These are phyloP conservation scores for Portunus trituberculatus DNA, from an alignment of 1,140 invertebrate genomes.

Conservation along the genomic window DNA sequence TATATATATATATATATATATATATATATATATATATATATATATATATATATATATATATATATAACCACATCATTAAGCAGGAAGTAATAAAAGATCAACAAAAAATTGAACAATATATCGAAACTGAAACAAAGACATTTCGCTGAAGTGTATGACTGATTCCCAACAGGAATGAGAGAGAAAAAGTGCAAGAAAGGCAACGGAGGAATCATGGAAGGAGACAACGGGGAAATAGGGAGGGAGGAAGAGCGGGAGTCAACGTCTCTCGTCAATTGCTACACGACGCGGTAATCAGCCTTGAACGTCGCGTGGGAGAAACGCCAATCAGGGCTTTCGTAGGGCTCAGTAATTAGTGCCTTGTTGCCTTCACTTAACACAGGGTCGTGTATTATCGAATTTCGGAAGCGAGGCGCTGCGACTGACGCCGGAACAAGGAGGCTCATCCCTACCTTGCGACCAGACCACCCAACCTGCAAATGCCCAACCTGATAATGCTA, in stretches of 20 bases:
- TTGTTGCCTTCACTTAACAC: slow-evolving; percentile 11
- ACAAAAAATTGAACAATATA: too few species aligned
- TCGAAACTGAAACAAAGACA: too few species aligned
- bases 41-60: too few species aligned
- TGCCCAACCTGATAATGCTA: too few species aligned
- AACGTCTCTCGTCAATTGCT: background rate
- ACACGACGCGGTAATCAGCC: background rate
- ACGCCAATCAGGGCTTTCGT: background rate
- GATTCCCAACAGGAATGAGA: background rate
- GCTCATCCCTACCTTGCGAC: background rate
- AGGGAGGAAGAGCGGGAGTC: background rate
- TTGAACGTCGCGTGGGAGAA: background rate
- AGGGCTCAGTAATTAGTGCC: background rate
- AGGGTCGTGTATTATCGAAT: background rate
- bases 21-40: too few species aligned
- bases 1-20: too few species aligned
- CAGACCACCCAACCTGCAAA: background rate
- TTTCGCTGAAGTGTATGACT: background rate
- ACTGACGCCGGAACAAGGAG: background rate
- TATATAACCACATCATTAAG: too few species aligned
- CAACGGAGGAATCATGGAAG: background rate
- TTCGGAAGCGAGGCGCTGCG: background rate
- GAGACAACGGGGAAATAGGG: background rate
- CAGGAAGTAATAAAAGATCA: too few species aligned
- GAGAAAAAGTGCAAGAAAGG: background rate